Evolutionary conservation across 2,888 invertebrate species (phyloP), one percentile per base, ranked within the genome.

Genomic region (Amiota communis): DNA sequence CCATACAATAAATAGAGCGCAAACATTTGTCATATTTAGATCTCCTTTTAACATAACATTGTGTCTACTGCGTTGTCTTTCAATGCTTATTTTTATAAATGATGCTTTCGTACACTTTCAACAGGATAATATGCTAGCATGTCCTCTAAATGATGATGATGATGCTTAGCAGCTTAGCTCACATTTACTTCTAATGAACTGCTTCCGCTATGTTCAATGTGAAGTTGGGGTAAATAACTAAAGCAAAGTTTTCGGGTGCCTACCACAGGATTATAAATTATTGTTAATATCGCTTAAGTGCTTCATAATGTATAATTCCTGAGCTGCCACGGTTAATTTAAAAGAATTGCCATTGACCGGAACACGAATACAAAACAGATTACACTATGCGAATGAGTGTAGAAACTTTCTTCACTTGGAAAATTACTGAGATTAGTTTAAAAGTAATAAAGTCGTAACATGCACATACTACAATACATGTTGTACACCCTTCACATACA

Each of bases 51-150:
- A n/a, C 56, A 6, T 57, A 20, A 20, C 20, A 59, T 59, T 59
- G 59, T 59, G 36, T 36, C 8, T 36, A 36, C 20, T 59, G n/a
- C 59, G 59, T 59, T 17, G 59, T 20, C 59, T 59, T 36, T 36
- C 51, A 13, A 17, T 68, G 51, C 53, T 53, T 23, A 53, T 68
- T 68, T 68, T 68, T 68, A 68, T 68, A 68, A 68, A 68, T 68
- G 67, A 65, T 49, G 47, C 9, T 53, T 8, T n/a, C n/a, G 17
- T 46, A 51, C 53, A 68, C 51, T 51, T n/a, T 12, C 4, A 63
- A 23, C 63, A 51, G 15, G 59, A 8, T 59, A 59, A 53, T n/a
- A n/a, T 53, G 59, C 8, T 59, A 20, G 20, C 59, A 9, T 59
- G 59, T 59, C 20, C 59, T 17, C 11, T 59, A 20, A 59, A 8